These are phyloP conservation scores for Orchestes rusci DNA, from an alignment of 2,888 invertebrate species.

Conservation along the genomic window DNA sequence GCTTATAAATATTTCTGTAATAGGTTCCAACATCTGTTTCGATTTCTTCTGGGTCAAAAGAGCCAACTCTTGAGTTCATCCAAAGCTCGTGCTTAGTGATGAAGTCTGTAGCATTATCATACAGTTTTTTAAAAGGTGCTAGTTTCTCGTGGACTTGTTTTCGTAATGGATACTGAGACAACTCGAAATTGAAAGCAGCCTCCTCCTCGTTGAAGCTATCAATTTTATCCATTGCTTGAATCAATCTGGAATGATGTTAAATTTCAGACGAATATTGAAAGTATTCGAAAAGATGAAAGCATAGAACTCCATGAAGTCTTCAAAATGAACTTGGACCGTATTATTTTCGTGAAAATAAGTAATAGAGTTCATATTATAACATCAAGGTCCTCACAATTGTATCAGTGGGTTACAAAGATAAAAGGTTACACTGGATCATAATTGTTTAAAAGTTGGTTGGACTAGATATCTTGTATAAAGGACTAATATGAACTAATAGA, in stretches of 20 bases:
- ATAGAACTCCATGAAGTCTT: too few relatives aligned
- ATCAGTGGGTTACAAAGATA: too few relatives aligned
- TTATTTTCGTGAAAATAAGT: neutral
- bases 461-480: too few relatives aligned
- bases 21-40: conserved; percentile 66
- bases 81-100: conserved; percentile 74
- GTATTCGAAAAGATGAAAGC: neutral
- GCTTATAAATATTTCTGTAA: conserved; percentile 72
- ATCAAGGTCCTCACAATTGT: too few relatives aligned
- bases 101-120: conserved; percentile 84
- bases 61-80: conserved; percentile 78
- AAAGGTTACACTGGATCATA: too few relatives aligned
- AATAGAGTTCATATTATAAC: too few relatives aligned
- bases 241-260: conserved; percentile 45
- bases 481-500: too few relatives aligned
- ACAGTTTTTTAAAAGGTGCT: conserved; percentile 78
- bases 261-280: neutral
- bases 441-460: too few relatives aligned
- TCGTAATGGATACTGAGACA: conserved; percentile 81
- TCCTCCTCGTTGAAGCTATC: conserved; percentile 91
- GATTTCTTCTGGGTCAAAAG: conserved; percentile 81
- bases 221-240: conserved; percentile 68
- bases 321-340: too few relatives aligned
- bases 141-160: conserved; percentile 72
- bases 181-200: conserved; percentile 76